Evolutionary conservation across 2,888 invertebrate genomes (phyloP), one percentile per base, ranked within the genome.

Genomic region (Fragum sueziense): DNA sequence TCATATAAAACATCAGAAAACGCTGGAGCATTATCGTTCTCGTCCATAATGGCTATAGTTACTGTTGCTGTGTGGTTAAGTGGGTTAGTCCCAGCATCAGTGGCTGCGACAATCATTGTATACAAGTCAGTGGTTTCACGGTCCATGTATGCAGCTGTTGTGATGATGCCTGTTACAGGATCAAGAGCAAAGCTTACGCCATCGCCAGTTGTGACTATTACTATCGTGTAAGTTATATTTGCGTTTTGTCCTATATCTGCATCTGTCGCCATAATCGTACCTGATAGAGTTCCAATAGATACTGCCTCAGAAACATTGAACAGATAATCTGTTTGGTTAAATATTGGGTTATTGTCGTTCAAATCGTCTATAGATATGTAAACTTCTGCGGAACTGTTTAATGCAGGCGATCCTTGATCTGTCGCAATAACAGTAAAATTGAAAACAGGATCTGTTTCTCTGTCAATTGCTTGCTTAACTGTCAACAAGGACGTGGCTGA

Each of bases 11-110:
- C 34, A 25, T 70, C 68, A 20, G 68, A 74, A 70, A 90, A 91
- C 33, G 79, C 61, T 3, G 91, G 91, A 14, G 68, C 69, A 74
- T 91, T 90, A 82, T 91, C 91, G 72, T 91, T 91, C 20, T 83
- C 77, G 71, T 91, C 91, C 6, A 34, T 75, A 54, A 91, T 74
- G 7, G 76, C 86, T 31, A 91, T 85, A 20, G 84, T 85, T 14
- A 89, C 88, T 37, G 86, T 84, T 14, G 77, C 80, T 25, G 86
- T 85, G 17, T 87, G 74, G 7, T 85, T 82, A 4, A 83, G 75
- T 11, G 82, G 69, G 0, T 86, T 86, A 14, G 70, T 62, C 4
- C 90, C 90, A 33, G 80, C 80, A 74, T 91, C 91, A 9, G 70
- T 59, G 1, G 89, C 90, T 25, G 82, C 65, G n/a, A 86, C 82